These are phyloP conservation scores for Rapana venosa DNA, from an alignment of 2,888 invertebrate genomes.

Conservation along the genomic window DNA sequence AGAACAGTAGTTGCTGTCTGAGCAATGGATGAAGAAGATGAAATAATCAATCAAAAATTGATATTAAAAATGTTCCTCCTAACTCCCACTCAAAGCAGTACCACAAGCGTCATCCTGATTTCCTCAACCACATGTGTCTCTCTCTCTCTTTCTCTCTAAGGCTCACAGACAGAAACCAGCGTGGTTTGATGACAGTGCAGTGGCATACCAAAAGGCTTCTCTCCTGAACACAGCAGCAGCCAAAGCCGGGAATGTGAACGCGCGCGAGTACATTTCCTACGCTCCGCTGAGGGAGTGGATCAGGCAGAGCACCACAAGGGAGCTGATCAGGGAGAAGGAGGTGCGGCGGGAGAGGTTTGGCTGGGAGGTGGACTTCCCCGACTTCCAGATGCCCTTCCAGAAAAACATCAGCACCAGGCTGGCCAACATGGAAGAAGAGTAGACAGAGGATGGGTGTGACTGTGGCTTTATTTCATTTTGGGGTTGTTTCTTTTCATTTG, in stretches of 20 bases:
- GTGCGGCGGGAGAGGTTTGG: constrained; percentile 73
- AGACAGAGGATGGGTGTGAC: too few species aligned
- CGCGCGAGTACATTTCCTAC: constrained; percentile 76
- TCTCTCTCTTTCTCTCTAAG: too few species aligned
- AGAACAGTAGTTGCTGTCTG: too few species aligned
- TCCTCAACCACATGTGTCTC: too few species aligned
- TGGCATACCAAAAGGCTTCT: constrained; percentile 72
- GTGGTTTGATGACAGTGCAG: constrained; percentile 50
- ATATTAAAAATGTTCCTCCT: too few species aligned
- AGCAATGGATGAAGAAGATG: too few species aligned
- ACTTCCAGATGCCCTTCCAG: constrained; percentile 77
- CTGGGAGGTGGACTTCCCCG: constrained; percentile 78
- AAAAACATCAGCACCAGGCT: constrained; percentile 72
- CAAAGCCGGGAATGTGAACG: constrained; percentile 74
- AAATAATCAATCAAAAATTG: neutral
- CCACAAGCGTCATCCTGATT: too few species aligned
- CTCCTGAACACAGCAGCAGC: constrained; percentile 76
- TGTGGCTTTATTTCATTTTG: too few species aligned
- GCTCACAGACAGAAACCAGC: constrained; percentile 9
- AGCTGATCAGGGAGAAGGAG: constrained; percentile 71
- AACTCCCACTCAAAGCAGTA: too few species aligned
- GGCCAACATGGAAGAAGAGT: constrained; percentile 60
- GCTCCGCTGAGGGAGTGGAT: constrained; percentile 76
- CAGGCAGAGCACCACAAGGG: constrained; percentile 72
- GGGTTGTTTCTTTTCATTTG: too few species aligned